Evolutionary conservation across 2,888 invertebrate genomes (phyloP).

Genomic region (Germaria angustata): DNA sequence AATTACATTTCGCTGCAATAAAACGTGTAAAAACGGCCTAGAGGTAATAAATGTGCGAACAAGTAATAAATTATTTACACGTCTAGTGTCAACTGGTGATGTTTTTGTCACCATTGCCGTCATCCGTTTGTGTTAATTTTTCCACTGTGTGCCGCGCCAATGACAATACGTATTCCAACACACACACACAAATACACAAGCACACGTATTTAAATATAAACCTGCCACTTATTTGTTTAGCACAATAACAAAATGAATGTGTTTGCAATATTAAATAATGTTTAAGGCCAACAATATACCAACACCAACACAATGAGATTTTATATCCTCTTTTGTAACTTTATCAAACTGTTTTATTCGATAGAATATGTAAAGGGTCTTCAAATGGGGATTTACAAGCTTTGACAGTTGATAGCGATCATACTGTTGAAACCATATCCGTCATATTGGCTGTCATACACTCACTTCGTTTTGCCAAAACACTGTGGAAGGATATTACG

Average conservation of each 20-base stretch:
- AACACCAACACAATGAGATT: not conserved
- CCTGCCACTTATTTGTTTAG: slow-evolving; percentile 30
- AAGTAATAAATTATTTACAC: slow-evolving; percentile 68
- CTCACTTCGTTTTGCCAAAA: no score
- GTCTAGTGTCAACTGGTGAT: slow-evolving; percentile 66
- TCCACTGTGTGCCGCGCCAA: slow-evolving; percentile 33
- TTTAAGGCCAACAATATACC: slow-evolving; percentile 1
- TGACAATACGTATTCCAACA: slow-evolving; percentile 18
- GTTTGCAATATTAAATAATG: slow-evolving; percentile 7
- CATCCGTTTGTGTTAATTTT: slow-evolving; percentile 43
- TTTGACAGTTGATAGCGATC: no score
- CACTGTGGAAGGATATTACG: no score
- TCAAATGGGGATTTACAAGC: no score
- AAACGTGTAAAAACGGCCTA: not conserved
- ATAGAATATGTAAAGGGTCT: slow-evolving; percentile 1
- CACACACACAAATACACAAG: not conserved
- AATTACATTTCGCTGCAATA: not conserved
- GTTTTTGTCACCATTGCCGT: slow-evolving; percentile 45
- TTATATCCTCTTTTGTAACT: not conserved
- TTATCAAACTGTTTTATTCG: slow-evolving; percentile 20
- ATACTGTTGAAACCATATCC: no score
- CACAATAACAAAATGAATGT: slow-evolving; percentile 23
- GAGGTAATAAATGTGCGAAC: slow-evolving; percentile 59
- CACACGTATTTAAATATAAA: no score
- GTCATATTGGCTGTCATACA: no score